Conservation (phyloP, 2,797 vertebrate species). For the Onychomys leucogaster region DNA sequence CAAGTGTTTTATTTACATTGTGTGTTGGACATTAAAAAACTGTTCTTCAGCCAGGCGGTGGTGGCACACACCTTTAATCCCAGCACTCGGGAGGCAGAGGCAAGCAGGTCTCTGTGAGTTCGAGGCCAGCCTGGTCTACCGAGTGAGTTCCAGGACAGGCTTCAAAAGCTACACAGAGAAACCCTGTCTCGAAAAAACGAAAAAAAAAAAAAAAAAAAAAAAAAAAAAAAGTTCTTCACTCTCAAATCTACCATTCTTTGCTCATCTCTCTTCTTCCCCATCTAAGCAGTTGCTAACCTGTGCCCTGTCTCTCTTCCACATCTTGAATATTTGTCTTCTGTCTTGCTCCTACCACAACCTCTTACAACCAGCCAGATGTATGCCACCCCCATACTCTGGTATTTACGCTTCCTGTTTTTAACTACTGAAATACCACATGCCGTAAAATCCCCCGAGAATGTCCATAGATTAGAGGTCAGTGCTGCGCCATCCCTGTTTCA, state of each 20-base stretch:
- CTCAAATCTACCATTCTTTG: background rate
- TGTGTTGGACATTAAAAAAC: background rate
- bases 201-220: no score
- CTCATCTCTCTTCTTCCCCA: background rate
- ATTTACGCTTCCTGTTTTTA: conserved; percentile 24
- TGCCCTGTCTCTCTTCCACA: background rate
- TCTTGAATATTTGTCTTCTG: background rate
- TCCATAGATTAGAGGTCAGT: background rate
- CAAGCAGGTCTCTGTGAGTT: no score
- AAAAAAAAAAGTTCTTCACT: background rate
- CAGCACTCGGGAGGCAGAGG: no score
- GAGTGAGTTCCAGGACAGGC: no score
- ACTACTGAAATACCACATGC: background rate
- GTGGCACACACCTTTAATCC: no score
- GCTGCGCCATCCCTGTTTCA: background rate
- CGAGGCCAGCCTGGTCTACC: no score
- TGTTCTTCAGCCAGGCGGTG: no score
- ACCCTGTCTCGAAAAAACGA: no score
- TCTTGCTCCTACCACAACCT: background rate
- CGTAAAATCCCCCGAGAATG: background rate
- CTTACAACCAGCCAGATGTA: background rate
- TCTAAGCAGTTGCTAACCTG: background rate
- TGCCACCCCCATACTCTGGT: background rate
- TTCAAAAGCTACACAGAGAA: no score
- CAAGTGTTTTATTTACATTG: background rate